Evolutionary conservation across 2,888 invertebrate genomes (phyloP), one percentile per base, ranked within the genome.

Genomic region (Agrochola macilenta): DNA sequence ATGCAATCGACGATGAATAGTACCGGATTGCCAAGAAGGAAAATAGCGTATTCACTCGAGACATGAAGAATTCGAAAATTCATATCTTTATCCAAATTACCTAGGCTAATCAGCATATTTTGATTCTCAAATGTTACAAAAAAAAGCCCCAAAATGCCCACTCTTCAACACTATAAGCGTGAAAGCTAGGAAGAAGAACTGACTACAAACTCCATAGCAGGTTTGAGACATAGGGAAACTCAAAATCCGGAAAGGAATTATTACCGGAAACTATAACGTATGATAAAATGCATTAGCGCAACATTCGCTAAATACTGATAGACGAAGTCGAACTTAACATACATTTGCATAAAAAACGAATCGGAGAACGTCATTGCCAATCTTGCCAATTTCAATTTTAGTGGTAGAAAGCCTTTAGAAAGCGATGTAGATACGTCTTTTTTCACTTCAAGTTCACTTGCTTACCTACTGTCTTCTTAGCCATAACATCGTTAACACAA

Each of bases 301-400:
- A 73, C 54, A 43, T 73, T 73, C 43, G 17, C 26, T 43, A 12
- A 39, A 23, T n/a, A 57, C 54, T 8, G 12, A 12, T n/a, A 73
- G 26, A 43, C 30, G n/a, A 43, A 11, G 43, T 43, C 7, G 23
- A 52, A 43, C 17, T 73, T 23, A 43, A 11, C 52, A 54, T 73
- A 30, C 8, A 54, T 73, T 73, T 73, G 26, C 23, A 73, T 72
- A 73, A 71, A 71, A 30, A 74, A 17, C 54, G 35, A 39, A 9
- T 12, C 23, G n/a, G 30, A 74, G 30, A n/a, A 12, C 74, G 30
- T 43, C 12, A 54, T 30, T n/a, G 23, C 39, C 14, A 52, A 52
- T 52, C 20, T 30, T n/a, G 23, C 39, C 14, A 52, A 52, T 52
- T 20, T 20, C 7, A 52, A 8, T 52, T 52, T 52, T 52, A 20